These are phyloP conservation scores for Daktulosphaira vitifoliae DNA, from an alignment of 1,140 invertebrate genomes.

Conservation along the genomic window DNA sequence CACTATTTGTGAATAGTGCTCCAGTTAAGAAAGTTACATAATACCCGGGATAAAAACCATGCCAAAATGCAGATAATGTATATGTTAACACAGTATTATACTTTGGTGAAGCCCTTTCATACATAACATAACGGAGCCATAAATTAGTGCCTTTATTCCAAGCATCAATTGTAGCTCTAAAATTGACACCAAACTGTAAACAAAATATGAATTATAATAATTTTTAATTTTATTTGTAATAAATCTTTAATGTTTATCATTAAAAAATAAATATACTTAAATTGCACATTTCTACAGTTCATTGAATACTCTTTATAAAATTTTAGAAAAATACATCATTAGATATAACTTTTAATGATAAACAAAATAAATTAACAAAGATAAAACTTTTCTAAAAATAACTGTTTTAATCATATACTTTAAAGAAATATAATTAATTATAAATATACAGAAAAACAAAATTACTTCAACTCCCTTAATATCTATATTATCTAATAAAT, in stretches of 20 bases:
- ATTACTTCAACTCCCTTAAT: constrained; percentile 81
- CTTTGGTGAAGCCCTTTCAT: constrained; percentile 60
- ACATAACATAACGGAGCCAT: constrained; percentile 80
- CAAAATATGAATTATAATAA: constrained; percentile 33
- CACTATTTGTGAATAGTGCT: constrained; percentile 75
- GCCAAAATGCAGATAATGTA: constrained; percentile 86
- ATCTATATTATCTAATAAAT: constrained; percentile 84
- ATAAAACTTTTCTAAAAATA: too few species aligned
- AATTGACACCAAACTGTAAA: constrained; percentile 61
- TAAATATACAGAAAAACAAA: not conserved
- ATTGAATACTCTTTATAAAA: too few species aligned
- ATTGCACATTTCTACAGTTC: too few species aligned
- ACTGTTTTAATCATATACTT: too few species aligned
- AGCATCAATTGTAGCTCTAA: constrained; percentile 68
- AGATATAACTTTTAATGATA: too few species aligned
- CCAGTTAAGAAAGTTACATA: constrained; percentile 88
- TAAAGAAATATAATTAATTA: not conserved
- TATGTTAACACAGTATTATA: constrained; percentile 62
- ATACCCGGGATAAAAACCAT: constrained; percentile 95
- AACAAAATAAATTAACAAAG: too few species aligned
- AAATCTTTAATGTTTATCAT: too few species aligned
- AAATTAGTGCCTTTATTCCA: constrained; percentile 90
- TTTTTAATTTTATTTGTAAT: too few species aligned
- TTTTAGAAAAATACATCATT: too few species aligned
- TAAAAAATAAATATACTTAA: too few species aligned